phyloP scores from a whole-genome alignment of 2,797 vertebrate genomes.

The Rhinatrema bivittatum region DNA sequence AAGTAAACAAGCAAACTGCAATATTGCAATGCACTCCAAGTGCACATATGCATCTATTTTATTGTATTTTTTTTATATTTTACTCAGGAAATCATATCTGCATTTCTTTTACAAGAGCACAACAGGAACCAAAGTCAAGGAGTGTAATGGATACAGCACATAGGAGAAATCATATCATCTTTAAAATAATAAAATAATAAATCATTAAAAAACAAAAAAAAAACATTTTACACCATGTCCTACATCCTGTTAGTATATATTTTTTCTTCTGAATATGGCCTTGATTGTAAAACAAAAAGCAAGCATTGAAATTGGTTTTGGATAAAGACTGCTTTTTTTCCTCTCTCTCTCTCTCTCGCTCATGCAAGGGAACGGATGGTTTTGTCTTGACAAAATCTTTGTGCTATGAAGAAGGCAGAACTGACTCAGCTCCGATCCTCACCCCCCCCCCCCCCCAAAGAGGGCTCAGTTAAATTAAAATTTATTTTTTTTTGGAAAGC shows the following conservation, averaged over 20 bases:
- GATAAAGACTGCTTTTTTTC: slow-evolving; percentile 59
- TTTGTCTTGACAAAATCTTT: slow-evolving; percentile 58
- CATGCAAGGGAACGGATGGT: slow-evolving; percentile 63
- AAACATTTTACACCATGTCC: slow-evolving; percentile 66
- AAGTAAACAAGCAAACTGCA: slow-evolving; percentile 68
- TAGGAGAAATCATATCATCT: slow-evolving; percentile 68
- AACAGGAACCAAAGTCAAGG: slow-evolving; percentile 76
- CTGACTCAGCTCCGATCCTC: too few species aligned
- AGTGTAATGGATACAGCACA: slow-evolving; percentile 80
- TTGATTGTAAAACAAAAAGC: slow-evolving; percentile 68
- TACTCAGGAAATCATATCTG: slow-evolving; percentile 73
- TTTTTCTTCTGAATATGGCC: slow-evolving; percentile 66
- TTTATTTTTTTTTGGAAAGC: too few species aligned
- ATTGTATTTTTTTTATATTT: slow-evolving; percentile 60
- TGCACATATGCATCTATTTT: slow-evolving; percentile 74
- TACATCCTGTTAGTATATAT: slow-evolving; percentile 64
- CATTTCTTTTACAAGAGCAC: slow-evolving; percentile 80
- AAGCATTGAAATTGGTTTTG: slow-evolving; percentile 66
- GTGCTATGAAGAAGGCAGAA: slow-evolving; percentile 54
- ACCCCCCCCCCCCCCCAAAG: too few species aligned
- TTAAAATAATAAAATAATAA: slow-evolving; percentile 62
- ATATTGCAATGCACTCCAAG: slow-evolving; percentile 68
- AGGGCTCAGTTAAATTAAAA: too few species aligned
- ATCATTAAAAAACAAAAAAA: slow-evolving; percentile 44
- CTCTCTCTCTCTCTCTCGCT: too few species aligned